phyloP scores from a whole-genome alignment of 2,888 invertebrate species.

The Rotaria sp. region DNA sequence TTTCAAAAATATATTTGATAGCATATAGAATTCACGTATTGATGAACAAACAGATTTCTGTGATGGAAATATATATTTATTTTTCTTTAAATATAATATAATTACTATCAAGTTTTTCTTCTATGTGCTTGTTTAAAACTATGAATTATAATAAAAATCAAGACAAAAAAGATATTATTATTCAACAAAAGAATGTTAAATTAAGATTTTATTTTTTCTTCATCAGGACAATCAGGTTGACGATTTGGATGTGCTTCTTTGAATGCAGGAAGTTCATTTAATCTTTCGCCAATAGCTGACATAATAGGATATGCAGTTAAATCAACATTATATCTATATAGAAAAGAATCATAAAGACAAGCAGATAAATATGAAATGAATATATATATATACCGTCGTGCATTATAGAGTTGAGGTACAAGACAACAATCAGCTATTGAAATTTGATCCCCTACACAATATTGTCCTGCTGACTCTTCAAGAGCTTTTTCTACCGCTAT shows the following conservation, averaged over 20 bases:
- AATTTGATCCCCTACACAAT: slow-evolving; percentile 84
- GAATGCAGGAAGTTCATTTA: slow-evolving; percentile 81
- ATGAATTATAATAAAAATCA: not conserved
- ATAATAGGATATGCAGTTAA: slow-evolving; percentile 80
- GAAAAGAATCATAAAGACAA: not conserved
- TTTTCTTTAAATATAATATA: no score
- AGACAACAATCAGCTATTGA: slow-evolving; percentile 88
- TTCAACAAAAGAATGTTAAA: not conserved
- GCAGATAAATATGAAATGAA: not conserved
- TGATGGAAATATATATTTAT: no score
- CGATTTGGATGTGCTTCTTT: slow-evolving; percentile 79
- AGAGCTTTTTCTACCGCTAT: not conserved
- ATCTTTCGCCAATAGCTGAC: slow-evolving; percentile 72
- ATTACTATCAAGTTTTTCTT: not conserved
- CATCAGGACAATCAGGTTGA: slow-evolving; percentile 83
- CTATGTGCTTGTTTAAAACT: not conserved
- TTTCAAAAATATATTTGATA: no score
- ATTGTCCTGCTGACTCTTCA: slow-evolving; percentile 63
- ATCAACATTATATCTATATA: slow-evolving; percentile 77
- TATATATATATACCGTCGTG: slow-evolving; percentile 65
- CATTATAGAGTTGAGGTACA: slow-evolving; percentile 89
- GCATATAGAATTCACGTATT: no score
- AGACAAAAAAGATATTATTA: not conserved
- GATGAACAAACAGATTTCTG: no score
- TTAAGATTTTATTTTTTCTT: slow-evolving; percentile 31